Base-by-base conservation (phyloP, 1,140 invertebrate species). In the Asobara japonica region DNA sequence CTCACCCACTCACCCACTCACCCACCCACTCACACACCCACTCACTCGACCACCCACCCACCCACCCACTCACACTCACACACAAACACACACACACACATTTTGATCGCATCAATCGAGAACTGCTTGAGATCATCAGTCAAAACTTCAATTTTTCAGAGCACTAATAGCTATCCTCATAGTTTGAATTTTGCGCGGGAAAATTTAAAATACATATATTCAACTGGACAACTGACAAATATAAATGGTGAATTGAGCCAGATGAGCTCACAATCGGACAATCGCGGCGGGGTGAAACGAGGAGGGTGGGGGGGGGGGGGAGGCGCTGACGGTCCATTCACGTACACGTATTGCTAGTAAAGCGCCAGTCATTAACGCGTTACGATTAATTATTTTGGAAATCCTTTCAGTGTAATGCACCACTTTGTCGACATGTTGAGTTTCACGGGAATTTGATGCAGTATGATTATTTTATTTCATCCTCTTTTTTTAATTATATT, bases 351-450 rank as follows among this genome's bases (percentile, higher is more conserved):
- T 38, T 65, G 33, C 33, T 25, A 33, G 20, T 30, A 25, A 29
- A 67, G 18, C 18, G 27, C 22, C n/a, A 18, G 61, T 71, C 69
- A 71, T 71, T 71, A 71, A 20, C 41, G 38, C 11, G 56, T 71
- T 71, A 71, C 69, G 51, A 65, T 71, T 71, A 65, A 71, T 71
- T 71, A 71, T 71, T 71, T 71, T 56, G 30, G 0, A 65, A 71
- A 48, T 45, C 69, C 18, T 16, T 51, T 65, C 16, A 10, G 6
- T 5, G 16, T 31, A n/a, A 20, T 60, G 30, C 20, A 67, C 20
- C 2, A 45, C 41, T 67, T 67, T 67, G 38, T 31, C 38, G 33
- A 36, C 16, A 66, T 22, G 36, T 36, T 1, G n/a, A 1, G 18
- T 25, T 1, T 20, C 5, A n/a, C n/a, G n/a, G n/a, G 11, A 56